A percentile compares a stretch with the other conserved stretches of the same genome.
Conservation (phyloP, 2,113 vertebrate genomes). For the Trochalopteron elliotii region DNA sequence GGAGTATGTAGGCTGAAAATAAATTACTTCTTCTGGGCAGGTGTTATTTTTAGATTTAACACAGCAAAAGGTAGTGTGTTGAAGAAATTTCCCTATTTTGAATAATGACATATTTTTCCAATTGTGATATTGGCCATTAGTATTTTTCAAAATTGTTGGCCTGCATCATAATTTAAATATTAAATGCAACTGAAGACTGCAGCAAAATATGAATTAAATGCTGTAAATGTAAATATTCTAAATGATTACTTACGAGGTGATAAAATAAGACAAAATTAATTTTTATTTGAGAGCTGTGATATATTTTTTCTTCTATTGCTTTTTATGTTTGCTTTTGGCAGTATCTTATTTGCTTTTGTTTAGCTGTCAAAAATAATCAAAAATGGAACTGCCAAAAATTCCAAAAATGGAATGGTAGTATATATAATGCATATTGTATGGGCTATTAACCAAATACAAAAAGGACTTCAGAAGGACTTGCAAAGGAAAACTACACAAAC, state of each 20-base stretch:
- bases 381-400: background rate
- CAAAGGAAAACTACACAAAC: background rate
- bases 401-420: no score
- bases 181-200: background rate
- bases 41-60: constrained; percentile 5
- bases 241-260: background rate
- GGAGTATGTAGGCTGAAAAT: background rate
- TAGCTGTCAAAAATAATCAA: background rate
- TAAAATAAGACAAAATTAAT: background rate
- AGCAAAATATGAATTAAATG: background rate
- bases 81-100: background rate
- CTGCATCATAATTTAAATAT: background rate
- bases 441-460: background rate
- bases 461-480: background rate
- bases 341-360: background rate
- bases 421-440: background rate
- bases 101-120: background rate
- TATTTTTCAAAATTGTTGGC: background rate
- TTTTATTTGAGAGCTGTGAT: background rate
- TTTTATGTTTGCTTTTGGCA: background rate
- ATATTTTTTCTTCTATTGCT: background rate
- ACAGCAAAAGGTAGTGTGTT: background rate
- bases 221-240: background rate
- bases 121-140: background rate
- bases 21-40: background rate